Evolutionary conservation across 2,797 vertebrate species (phyloP).

Genomic region (Oreonectes daqikongensis): DNA sequence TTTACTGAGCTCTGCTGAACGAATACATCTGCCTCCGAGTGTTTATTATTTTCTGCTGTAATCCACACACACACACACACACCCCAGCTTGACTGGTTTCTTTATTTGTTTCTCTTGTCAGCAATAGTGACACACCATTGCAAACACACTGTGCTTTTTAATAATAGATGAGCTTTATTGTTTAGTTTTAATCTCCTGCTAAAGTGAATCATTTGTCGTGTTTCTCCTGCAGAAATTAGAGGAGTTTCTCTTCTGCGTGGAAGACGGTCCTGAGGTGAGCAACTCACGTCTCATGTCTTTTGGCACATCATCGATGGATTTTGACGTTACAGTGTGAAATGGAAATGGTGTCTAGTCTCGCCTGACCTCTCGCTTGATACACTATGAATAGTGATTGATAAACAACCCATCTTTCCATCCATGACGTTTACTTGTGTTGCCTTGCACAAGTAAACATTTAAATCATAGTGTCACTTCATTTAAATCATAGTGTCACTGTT

Average conservation of each 20-base stretch:
- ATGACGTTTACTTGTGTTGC: too few relatives aligned
- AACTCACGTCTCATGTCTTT: not conserved
- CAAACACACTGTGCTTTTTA: not conserved
- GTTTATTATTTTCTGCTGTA: not conserved
- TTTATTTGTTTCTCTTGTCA: not conserved
- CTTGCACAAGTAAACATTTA: too few relatives aligned
- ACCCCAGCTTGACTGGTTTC: not conserved
- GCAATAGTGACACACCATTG: not conserved
- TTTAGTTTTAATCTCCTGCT: conserved; percentile 2
- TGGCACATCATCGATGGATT: too few relatives aligned
- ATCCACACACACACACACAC: not conserved
- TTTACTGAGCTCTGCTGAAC: not conserved
- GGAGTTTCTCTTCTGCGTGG: conserved; percentile 79
- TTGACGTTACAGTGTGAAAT: not conserved
- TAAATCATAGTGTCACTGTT: too few relatives aligned
- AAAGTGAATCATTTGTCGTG: conserved; percentile 42
- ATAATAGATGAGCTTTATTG: not conserved
- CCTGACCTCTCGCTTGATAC: too few relatives aligned
- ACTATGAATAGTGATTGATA: too few relatives aligned
- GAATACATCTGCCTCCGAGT: not conserved
- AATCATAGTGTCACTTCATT: too few relatives aligned
- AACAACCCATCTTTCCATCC: too few relatives aligned
- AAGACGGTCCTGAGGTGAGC: conserved; percentile 78
- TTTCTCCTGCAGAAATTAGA: conserved; percentile 79
- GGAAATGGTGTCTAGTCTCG: not conserved